These are phyloP conservation scores for Amphipyra berbera DNA, from an alignment of 2,888 invertebrate species.

Conservation along the genomic window DNA sequence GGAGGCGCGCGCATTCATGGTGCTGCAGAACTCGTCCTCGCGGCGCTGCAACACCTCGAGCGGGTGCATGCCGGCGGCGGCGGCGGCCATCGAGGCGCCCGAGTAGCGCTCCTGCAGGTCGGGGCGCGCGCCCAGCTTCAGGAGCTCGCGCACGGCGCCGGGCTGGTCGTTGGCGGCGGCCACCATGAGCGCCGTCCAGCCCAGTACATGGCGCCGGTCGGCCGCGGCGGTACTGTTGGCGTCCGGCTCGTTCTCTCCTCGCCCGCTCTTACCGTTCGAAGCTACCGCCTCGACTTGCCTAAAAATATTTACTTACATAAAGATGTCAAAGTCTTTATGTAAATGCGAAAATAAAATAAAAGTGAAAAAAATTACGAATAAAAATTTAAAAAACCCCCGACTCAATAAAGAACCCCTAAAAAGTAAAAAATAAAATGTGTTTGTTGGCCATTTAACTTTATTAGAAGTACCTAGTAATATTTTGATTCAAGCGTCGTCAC, in stretches of 20 bases:
- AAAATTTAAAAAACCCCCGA: too few species aligned
- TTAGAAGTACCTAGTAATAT: too few species aligned
- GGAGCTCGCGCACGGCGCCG: conserved; percentile 90
- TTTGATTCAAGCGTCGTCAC: too few species aligned
- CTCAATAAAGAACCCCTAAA: too few species aligned
- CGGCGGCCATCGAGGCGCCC: conserved; percentile 92
- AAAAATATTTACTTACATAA: neutral
- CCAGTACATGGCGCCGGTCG: conserved; percentile 93
- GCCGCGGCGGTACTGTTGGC: conserved; percentile 85
- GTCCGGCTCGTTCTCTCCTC: conserved; percentile 35
- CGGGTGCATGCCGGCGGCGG: conserved; percentile 92
- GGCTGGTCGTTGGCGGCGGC: conserved; percentile 94
- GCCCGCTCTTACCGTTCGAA: conserved; percentile 36
- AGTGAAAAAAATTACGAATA: too few species aligned
- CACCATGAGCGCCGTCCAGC: conserved; percentile 96
- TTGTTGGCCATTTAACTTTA: too few species aligned
- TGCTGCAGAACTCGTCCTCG: conserved; percentile 95
- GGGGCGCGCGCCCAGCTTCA: conserved; percentile 94
- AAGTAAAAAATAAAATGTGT: too few species aligned
- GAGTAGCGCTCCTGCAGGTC: conserved; percentile 94
- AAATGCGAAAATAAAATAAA: neutral
- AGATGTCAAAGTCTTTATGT: neutral
- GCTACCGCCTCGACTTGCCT: conserved; percentile 75
- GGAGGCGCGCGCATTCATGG: conserved; percentile 92
- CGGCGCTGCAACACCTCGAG: conserved; percentile 92